These are phyloP conservation scores for Furcifer pardalis DNA, from an alignment of 2,797 vertebrate species.

Conservation along the genomic window DNA sequence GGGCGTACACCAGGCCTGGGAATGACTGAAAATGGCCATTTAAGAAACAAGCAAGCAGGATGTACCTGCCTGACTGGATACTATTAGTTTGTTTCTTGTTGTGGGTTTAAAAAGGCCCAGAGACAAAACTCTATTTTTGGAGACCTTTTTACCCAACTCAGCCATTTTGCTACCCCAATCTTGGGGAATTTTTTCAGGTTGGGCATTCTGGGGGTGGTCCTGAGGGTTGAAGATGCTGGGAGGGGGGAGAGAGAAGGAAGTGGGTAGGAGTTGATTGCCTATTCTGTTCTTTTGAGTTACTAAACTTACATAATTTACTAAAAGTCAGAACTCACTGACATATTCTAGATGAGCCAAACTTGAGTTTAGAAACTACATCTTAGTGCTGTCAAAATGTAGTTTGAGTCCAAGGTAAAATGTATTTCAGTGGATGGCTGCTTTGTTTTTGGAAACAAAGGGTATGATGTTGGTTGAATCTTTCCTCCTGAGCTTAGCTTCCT, in stretches of 20 bases:
- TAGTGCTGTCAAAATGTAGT: not conserved
- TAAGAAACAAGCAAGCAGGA: too few relatives aligned
- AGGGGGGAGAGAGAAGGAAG: too few relatives aligned
- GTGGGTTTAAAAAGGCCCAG: too few relatives aligned
- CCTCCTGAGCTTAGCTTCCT: conserved; percentile 59
- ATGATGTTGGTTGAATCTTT: conserved; percentile 52
- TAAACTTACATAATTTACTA: not conserved
- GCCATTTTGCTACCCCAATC: too few relatives aligned
- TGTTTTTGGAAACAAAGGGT: not conserved
- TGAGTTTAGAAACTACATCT: not conserved
- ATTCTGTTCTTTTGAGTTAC: not conserved
- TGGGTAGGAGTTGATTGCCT: not conserved
- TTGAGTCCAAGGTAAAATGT: not conserved
- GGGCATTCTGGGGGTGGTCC: too few relatives aligned
- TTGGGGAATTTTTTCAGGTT: too few relatives aligned
- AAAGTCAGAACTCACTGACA: not conserved
- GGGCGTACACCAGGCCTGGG: too few relatives aligned
- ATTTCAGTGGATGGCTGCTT: conserved; percentile 8
- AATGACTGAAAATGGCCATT: too few relatives aligned
- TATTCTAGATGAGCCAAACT: not conserved
- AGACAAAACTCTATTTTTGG: too few relatives aligned
- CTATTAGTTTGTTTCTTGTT: not conserved
- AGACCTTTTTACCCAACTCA: too few relatives aligned
- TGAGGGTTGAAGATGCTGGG: too few relatives aligned
- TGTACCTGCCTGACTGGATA: too few relatives aligned